Conservation (phyloP, 2,888 invertebrate genomes). For the Petrolisthes cinctipes region DNA sequence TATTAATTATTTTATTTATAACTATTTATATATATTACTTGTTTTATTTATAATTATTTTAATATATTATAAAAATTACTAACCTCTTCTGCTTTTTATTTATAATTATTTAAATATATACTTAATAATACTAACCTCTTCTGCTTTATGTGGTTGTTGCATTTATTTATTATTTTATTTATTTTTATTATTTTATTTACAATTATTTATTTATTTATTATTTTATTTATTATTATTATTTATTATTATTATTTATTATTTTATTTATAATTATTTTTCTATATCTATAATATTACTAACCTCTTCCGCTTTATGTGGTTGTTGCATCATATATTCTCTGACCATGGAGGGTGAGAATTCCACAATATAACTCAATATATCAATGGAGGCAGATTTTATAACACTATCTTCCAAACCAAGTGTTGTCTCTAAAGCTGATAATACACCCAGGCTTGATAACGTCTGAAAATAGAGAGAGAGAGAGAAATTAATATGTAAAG, state of each 20-base stretch:
- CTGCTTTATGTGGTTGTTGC: neutral
- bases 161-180: neutral
- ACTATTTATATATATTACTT: neutral
- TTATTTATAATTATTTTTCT: neutral
- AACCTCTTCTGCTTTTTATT: too few species aligned
- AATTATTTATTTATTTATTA: neutral
- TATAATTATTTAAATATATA: neutral
- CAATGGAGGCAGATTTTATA: conserved; percentile 97
- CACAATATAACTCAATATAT: conserved; percentile 97
- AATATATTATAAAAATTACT: neutral
- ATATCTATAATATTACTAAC: conserved; percentile 32
- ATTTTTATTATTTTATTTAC: neutral
- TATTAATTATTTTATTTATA: neutral
- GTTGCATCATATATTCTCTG: conserved; percentile 94
- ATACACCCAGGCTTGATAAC: conserved; percentile 86
- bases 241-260: neutral
- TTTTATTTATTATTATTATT: neutral
- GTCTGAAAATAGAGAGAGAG: conserved; percentile 73
- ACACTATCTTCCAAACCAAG: conserved; percentile 75
- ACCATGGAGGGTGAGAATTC: conserved; percentile 98
- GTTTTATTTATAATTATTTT: neutral
- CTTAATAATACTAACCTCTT: neutral
- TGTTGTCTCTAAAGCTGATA: conserved; percentile 91
- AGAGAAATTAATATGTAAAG: neutral
- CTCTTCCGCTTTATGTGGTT: conserved; percentile 73